Conservation (phyloP, 1,140 invertebrate genomes). For the Dreissena polymorpha region DNA sequence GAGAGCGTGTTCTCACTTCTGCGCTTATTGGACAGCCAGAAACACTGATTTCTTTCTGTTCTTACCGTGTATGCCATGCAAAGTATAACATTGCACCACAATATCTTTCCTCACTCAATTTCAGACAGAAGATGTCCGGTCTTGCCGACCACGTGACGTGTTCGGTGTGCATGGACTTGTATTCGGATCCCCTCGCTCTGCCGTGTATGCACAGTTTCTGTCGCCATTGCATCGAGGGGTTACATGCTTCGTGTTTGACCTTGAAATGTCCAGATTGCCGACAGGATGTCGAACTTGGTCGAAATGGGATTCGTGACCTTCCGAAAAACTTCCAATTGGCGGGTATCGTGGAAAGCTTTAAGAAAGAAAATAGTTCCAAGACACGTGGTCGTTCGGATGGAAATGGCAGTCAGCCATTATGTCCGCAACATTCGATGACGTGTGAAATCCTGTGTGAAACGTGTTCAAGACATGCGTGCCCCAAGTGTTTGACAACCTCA, state of each 20-base stretch:
- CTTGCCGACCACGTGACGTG: conserved; percentile 50
- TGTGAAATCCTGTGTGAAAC: conserved; percentile 42
- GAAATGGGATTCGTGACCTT: conserved; percentile 18
- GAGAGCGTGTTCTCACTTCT: too few relatives aligned
- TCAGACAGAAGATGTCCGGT: not conserved
- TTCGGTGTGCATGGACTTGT: conserved; percentile 47
- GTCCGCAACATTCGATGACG: conserved; percentile 38
- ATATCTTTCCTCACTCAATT: too few relatives aligned
- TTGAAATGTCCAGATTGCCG: conserved; percentile 48
- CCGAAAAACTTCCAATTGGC: conserved; percentile 47
- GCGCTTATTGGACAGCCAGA: too few relatives aligned
- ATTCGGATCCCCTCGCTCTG: conserved; percentile 41
- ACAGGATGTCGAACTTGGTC: conserved; percentile 18
- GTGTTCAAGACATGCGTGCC: conserved; percentile 18
- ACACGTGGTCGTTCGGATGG: not conserved
- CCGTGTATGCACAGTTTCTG: conserved; percentile 51
- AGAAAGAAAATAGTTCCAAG: conserved; percentile 3
- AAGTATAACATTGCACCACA: too few relatives aligned
- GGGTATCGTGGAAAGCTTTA: conserved; percentile 45
- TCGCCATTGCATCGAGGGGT: conserved; percentile 23
- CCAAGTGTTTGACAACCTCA: conserved; percentile 12
- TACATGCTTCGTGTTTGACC: conserved; percentile 9
- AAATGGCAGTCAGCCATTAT: conserved; percentile 13
- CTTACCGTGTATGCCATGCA: too few relatives aligned
- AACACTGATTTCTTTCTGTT: too few relatives aligned